Conservation (phyloP, 2,113 vertebrate species). For the Chloropsis hardwickii region DNA sequence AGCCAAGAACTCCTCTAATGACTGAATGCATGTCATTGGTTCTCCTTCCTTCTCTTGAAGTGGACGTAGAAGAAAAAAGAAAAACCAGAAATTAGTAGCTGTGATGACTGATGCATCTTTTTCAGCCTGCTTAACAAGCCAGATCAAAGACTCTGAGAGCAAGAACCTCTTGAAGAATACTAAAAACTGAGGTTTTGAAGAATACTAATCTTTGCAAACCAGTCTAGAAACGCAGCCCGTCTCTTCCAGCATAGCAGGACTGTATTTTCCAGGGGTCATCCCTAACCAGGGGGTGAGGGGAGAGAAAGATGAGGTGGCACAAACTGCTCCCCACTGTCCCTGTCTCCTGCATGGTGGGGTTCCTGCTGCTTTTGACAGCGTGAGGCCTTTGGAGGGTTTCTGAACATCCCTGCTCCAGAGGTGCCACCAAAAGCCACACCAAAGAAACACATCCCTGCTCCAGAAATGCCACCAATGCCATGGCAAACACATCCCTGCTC, state of each 20-base stretch:
- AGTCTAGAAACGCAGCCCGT: not conserved
- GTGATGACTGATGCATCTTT: not conserved
- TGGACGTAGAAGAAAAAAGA: not conserved
- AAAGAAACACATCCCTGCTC: not conserved
- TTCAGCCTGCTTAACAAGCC: not conserved
- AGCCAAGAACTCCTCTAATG: not conserved
- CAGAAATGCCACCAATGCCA: not conserved
- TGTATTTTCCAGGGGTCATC: not conserved
- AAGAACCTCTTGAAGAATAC: not conserved
- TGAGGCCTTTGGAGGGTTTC: not conserved
- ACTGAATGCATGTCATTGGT: not conserved
- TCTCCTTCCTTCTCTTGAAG: not conserved
- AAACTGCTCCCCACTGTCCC: not conserved
- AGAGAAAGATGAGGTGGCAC: not conserved
- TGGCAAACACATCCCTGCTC: not conserved
- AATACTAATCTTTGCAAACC: not conserved
- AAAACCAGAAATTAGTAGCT: not conserved
- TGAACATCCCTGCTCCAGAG: not conserved
- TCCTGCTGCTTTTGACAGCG: accelerated
- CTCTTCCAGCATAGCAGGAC: not conserved
- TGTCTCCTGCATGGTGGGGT: not conserved
- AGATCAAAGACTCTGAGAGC: not conserved
- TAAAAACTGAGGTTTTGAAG: not conserved
- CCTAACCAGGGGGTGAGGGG: not conserved
- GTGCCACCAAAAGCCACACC: not conserved